These are phyloP conservation scores for Eurytoma adleriae DNA, from an alignment of 2,888 invertebrate species.

Conservation along the genomic window DNA sequence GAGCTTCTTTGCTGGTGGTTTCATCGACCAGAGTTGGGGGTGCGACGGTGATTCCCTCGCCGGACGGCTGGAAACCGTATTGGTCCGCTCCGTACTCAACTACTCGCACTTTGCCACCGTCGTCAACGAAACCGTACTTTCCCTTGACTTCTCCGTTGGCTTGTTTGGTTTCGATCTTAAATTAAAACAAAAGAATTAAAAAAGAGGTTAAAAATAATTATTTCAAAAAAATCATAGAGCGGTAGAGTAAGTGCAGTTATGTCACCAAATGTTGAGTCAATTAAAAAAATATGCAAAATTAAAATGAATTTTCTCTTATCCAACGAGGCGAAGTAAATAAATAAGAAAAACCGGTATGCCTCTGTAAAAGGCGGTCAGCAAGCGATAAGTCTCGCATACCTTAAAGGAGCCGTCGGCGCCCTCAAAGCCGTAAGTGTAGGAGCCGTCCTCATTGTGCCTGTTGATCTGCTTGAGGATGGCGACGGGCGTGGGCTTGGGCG, in stretches of 20 bases:
- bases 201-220: no score
- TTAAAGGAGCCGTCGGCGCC: slow-evolving; percentile 90
- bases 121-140: slow-evolving; percentile 93
- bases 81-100: slow-evolving; percentile 94
- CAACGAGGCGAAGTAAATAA: no score
- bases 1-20: slow-evolving; percentile 71
- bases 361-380: not conserved
- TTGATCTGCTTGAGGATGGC: slow-evolving; percentile 93
- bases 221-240: no score
- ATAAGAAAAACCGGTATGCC: not conserved
- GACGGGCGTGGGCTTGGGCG: slow-evolving; percentile 81
- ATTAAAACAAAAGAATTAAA: not conserved
- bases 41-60: slow-evolving; percentile 89
- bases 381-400: slow-evolving; percentile 26
- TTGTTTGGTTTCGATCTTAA: slow-evolving; percentile 90
- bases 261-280: no score
- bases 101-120: slow-evolving; percentile 87
- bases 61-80: slow-evolving; percentile 91
- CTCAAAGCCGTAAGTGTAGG: slow-evolving; percentile 94
- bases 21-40: slow-evolving; percentile 77
- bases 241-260: no score
- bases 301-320: no score
- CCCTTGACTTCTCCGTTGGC: slow-evolving; percentile 90
- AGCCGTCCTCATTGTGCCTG: slow-evolving; percentile 92
- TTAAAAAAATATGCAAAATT: no score